A percentile compares a stretch with the other conserved stretches of the same genome.
Conservation (phyloP, 2,888 invertebrate species). For the Acanthacorydalis orientalis region DNA sequence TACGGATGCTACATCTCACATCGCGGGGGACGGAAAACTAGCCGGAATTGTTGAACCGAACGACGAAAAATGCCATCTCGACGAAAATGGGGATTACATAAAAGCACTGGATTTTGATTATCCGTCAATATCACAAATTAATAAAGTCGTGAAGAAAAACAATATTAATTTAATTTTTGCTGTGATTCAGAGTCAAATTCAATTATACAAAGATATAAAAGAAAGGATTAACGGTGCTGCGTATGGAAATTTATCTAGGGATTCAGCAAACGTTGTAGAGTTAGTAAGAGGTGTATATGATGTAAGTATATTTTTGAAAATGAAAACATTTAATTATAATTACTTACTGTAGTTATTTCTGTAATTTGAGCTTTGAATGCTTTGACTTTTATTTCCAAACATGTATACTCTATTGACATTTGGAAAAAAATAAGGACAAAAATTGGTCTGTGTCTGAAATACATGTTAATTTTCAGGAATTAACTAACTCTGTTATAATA, state of each 20-base stretch:
- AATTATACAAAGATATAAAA: slow-evolving; percentile 35
- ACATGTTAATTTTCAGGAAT: slow-evolving; percentile 24
- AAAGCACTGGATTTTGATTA: slow-evolving; percentile 49
- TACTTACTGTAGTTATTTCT: too few species aligned
- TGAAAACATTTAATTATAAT: background rate
- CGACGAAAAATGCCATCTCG: slow-evolving; percentile 51
- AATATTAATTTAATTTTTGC: slow-evolving; percentile 68
- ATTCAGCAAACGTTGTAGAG: slow-evolving; percentile 48
- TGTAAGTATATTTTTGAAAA: slow-evolving; percentile 25
- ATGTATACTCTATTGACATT: background rate
- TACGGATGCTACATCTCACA: slow-evolving; percentile 54
- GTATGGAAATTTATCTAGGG: slow-evolving; percentile 39
- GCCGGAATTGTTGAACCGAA: slow-evolving; percentile 53
- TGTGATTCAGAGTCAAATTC: slow-evolving; percentile 27
- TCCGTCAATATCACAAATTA: slow-evolving; percentile 56
- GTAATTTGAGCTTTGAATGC: too few species aligned
- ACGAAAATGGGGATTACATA: slow-evolving; percentile 34
- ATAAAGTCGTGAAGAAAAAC: slow-evolving; percentile 42
- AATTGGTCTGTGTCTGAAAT: too few species aligned
- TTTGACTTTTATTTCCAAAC: too few species aligned
- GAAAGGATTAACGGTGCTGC: slow-evolving; percentile 48
- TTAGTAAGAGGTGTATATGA: slow-evolving; percentile 53
- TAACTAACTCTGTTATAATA: slow-evolving; percentile 27
- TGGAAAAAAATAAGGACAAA: background rate
- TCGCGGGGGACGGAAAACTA: slow-evolving; percentile 61